Evolutionary conservation across 2,888 invertebrate genomes (phyloP).

Genomic region (Acleris emargana): DNA sequence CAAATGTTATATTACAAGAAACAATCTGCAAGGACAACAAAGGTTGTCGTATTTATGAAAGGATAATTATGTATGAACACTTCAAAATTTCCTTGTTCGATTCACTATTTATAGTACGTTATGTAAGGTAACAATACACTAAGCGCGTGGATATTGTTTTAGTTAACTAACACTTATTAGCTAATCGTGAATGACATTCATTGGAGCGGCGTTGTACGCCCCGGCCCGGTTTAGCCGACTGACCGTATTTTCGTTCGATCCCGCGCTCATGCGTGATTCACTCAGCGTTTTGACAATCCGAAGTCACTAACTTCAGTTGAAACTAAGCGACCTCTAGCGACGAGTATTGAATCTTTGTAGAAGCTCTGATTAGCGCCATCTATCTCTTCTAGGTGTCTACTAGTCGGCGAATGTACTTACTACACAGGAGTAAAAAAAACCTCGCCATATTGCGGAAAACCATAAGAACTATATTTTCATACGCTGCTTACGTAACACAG

Average conservation of each 20-base stretch:
- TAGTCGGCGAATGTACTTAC: too few species aligned
- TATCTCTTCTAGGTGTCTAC: neutral
- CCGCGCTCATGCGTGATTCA: conserved; percentile 50
- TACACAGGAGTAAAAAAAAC: too few species aligned
- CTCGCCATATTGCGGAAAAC: too few species aligned
- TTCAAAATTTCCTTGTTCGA: conserved; percentile 19
- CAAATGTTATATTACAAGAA: conserved; percentile 53
- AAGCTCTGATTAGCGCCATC: conserved; percentile 24
- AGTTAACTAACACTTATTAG: conserved; percentile 53
- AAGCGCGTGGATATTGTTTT: conserved; percentile 47
- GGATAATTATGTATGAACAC: conserved; percentile 28
- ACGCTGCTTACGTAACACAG: too few species aligned
- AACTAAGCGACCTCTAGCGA: conserved; percentile 48
- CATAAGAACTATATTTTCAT: too few species aligned
- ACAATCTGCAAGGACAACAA: conserved; percentile 58
- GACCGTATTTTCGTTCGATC: conserved; percentile 42
- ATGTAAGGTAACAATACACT: conserved; percentile 39
- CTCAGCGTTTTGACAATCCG: conserved; percentile 48
- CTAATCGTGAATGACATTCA: conserved; percentile 49
- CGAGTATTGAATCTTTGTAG: conserved; percentile 22
- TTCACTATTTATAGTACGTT: conserved; percentile 51
- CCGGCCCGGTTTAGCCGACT: conserved; percentile 41
- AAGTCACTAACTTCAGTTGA: conserved; percentile 47
- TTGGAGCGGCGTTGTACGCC: conserved; percentile 47
- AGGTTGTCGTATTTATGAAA: conserved; percentile 41